Percentiles rank a stretch among this genome's conserved stretches.
phyloP scores from a whole-genome alignment of 2,113 vertebrate species.

The Maccullochella peelii region DNA sequence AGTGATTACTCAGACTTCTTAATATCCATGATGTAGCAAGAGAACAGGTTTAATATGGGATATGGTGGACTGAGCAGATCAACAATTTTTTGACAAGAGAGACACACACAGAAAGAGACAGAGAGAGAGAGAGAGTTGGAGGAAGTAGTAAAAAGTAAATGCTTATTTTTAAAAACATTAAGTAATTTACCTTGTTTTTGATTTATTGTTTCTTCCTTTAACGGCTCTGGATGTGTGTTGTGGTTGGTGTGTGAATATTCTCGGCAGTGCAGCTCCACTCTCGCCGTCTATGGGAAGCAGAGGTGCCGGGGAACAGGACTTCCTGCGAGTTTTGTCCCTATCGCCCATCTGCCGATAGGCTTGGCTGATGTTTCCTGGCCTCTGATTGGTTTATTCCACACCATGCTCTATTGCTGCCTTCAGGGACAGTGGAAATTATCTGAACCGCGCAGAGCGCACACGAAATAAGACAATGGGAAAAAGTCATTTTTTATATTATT shows the following conservation, averaged over 20 bases:
- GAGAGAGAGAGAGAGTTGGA: neutral
- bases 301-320: neutral
- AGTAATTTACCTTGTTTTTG: conserved; percentile 38
- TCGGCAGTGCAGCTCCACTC: neutral
- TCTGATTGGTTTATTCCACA: conserved; percentile 69
- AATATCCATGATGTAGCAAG: neutral
- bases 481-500: no score
- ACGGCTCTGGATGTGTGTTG: neutral
- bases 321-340: conserved; percentile 62
- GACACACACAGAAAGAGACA: neutral
- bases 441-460: neutral
- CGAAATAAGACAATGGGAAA: no score
- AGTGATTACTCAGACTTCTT: neutral
- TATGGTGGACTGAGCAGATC: neutral
- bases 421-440: neutral
- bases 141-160: neutral
- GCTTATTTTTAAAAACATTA: neutral
- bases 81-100: no score
- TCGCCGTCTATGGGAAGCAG: neutral
- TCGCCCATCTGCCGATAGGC: conserved; percentile 67
- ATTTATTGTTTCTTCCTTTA: neutral
- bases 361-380: conserved; percentile 55
- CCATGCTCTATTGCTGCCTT: conserved; percentile 62
- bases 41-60: neutral
- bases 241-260: neutral